Evolutionary conservation across 2,888 invertebrate species (phyloP), one percentile per base, ranked within the genome.

Genomic region (Mechanitis messenoides): DNA sequence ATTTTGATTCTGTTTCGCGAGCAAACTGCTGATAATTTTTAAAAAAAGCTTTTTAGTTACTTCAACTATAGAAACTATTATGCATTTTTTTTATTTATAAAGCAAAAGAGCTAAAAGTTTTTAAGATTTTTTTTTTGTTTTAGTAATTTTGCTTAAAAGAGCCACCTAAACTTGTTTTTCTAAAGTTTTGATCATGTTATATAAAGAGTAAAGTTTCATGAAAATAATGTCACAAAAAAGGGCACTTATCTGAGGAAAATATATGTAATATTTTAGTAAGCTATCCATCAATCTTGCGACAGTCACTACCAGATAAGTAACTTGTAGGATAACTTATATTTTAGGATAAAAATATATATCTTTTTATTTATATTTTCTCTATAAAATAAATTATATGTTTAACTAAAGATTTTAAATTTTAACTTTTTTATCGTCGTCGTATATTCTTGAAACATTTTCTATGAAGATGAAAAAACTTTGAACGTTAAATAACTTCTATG

Each of bases 291-390:
- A 62, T 59, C 59, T 53, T 31, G 33, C 42, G 50, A 50, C 50
- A 59, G 55, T 62, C 55, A 35, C 56, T 53, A 38, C 33, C 58
- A 62, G 59, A 62, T 47, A 59, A 56, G 59, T 54, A 46, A 56
- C 38, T 38, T 33, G 59, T 56, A 11, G 56, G 33, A 54, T 50
- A 31, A 50, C 50, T 50, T 50, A 50, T 50, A 11, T n/a, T 50
- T 31, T 31, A 31, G 6, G 31, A 50, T 50, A 50, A 11, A 50
- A 50, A 31, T 31, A 31, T 47, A 47, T 47, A 1, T 11, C 2
- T 47, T 28, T n/a, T 47, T 47, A n/a, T 3, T 31, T 50, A 50
- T 3, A 2, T 31, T 31, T 28, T 9, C 47, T 50, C 6, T 50
- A 28, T 50, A 2, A 20, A 9, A 28, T 20, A 50, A 50, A 42